phyloP scores from a whole-genome alignment of 2,113 vertebrate species.

The Ivindomyrus marchei region DNA sequence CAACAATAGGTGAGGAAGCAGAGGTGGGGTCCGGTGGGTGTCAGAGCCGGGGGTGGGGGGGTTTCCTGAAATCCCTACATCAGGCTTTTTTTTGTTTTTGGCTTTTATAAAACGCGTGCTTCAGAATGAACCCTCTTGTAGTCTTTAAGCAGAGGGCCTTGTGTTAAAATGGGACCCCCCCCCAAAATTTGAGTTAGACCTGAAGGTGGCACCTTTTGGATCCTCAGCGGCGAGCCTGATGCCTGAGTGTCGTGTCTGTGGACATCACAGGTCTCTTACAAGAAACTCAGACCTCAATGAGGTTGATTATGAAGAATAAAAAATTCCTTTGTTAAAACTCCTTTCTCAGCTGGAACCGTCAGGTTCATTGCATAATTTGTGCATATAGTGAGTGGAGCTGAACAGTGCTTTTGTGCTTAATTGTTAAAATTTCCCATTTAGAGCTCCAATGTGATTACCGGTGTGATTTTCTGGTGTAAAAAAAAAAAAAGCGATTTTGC shows the following conservation, averaged over 20 bases:
- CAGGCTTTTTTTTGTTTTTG: neutral
- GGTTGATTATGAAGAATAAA: neutral
- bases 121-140: neutral
- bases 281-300: neutral
- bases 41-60: neutral
- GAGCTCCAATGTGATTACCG: neutral
- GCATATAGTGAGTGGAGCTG: neutral
- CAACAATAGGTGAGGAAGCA: slow-evolving; percentile 85
- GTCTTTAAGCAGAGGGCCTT: neutral
- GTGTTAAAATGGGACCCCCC: neutral
- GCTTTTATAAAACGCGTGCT: neutral
- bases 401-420: neutral
- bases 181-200: neutral
- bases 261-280: neutral
- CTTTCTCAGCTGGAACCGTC: neutral
- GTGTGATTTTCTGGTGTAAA: neutral
- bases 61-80: neutral
- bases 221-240: neutral
- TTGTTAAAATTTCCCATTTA: neutral
- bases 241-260: neutral
- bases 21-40: neutral
- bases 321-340: neutral
- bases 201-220: neutral
- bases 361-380: neutral
- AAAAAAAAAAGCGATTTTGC: neutral